Conservation (phyloP, 2,888 invertebrate genomes). For the Trachelus troglodyta region DNA sequence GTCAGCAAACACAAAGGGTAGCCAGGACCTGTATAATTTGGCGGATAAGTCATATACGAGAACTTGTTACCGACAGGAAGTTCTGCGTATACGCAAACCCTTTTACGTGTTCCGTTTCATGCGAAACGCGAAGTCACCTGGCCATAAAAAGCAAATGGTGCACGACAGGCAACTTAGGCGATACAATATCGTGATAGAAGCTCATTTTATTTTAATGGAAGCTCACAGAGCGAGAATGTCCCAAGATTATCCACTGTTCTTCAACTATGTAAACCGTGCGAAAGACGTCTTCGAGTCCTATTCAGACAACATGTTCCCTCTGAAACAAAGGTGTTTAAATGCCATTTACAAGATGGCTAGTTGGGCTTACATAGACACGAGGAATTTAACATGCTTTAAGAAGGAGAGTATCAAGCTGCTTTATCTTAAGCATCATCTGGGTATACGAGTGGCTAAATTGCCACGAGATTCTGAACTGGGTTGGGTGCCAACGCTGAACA, state of each 20-base stretch:
- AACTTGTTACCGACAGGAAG: slow-evolving; percentile 61
- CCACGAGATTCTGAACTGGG: slow-evolving; percentile 53
- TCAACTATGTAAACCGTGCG: slow-evolving; percentile 60
- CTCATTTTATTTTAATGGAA: slow-evolving; percentile 57
- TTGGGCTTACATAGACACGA: slow-evolving; percentile 63
- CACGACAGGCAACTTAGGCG: slow-evolving; percentile 52
- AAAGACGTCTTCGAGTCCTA: slow-evolving; percentile 64
- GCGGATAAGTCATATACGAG: slow-evolving; percentile 56
- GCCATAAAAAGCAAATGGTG: slow-evolving; percentile 51
- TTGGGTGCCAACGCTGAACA: slow-evolving; percentile 41
- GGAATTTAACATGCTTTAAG: slow-evolving; percentile 51
- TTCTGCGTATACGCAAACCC: slow-evolving; percentile 65
- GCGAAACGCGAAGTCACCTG: slow-evolving; percentile 53
- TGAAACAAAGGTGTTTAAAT: slow-evolving; percentile 59
- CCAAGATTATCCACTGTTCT: slow-evolving; percentile 47
- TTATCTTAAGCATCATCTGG: slow-evolving; percentile 51
- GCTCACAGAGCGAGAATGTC: slow-evolving; percentile 53
- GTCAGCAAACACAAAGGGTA: slow-evolving; percentile 63
- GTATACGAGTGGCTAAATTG: slow-evolving; percentile 38
- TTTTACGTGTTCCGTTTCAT: slow-evolving; percentile 65
- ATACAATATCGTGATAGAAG: slow-evolving; percentile 61
- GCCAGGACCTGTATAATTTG: slow-evolving; percentile 48
- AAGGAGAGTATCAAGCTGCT: slow-evolving; percentile 27
- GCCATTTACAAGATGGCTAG: slow-evolving; percentile 65
- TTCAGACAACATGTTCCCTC: slow-evolving; percentile 61